These are phyloP conservation scores for Phymorhynchus buccinoides DNA, from an alignment of 1,140 invertebrate genomes.

Conservation along the genomic window DNA sequence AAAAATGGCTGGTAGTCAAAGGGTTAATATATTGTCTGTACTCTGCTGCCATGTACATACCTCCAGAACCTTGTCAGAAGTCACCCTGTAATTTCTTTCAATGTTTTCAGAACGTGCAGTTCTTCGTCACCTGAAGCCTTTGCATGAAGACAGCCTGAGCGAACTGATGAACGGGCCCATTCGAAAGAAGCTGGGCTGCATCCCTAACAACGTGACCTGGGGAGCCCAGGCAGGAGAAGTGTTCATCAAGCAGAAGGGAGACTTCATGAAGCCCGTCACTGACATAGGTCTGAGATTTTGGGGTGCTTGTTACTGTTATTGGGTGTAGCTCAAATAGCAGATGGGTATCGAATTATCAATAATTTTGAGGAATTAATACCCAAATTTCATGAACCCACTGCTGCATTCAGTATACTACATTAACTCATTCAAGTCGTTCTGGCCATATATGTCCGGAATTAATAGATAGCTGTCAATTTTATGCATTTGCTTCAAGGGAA, in stretches of 20 bases:
- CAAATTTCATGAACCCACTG: too few relatives aligned
- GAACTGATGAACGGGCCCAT: constrained; percentile 83
- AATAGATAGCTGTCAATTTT: too few relatives aligned
- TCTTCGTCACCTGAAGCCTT: constrained; percentile 45
- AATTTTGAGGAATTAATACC: too few relatives aligned
- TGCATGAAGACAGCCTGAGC: constrained; percentile 68
- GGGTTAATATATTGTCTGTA: too few relatives aligned
- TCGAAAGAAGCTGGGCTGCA: constrained; percentile 77
- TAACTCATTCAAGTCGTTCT: too few relatives aligned
- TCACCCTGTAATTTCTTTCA: neutral
- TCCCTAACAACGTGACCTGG: constrained; percentile 80
- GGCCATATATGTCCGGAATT: too few relatives aligned
- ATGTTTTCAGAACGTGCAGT: constrained; percentile 49
- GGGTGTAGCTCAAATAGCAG: too few relatives aligned
- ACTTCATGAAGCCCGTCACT: constrained; percentile 90
- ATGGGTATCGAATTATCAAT: too few relatives aligned
- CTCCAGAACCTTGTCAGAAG: neutral
- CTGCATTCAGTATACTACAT: too few relatives aligned
- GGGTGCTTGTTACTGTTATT: neutral
- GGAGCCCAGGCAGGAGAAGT: constrained; percentile 78
- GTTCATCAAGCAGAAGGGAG: constrained; percentile 78
- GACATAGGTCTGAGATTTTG: constrained; percentile 78
- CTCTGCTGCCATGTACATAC: neutral
- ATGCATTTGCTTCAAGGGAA: too few relatives aligned
- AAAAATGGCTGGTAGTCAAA: too few relatives aligned